A percentile compares a stretch with the other conserved stretches of the same genome.
These are phyloP conservation scores for Pimephales promelas DNA, from an alignment of 2,113 vertebrate genomes.

Conservation along the genomic window DNA sequence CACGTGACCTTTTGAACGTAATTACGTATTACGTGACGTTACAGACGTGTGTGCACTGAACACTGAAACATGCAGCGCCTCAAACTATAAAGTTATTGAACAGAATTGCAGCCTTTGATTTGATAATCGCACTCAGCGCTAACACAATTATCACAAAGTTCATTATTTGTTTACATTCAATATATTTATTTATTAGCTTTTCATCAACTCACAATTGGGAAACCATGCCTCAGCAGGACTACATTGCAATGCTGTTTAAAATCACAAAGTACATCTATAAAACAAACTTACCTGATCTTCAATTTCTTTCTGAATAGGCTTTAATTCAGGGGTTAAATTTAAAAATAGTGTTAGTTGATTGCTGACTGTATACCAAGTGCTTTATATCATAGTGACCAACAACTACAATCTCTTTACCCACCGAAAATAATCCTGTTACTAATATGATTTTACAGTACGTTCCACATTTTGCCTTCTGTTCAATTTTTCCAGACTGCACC, in stretches of 20 bases:
- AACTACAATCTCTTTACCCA: neutral
- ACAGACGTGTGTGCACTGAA: neutral
- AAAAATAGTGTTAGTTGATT: neutral
- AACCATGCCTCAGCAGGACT: neutral
- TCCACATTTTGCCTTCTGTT: slow-evolving; percentile 8
- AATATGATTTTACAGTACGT: neutral
- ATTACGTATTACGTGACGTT: too few species aligned
- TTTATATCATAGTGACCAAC: too few species aligned
- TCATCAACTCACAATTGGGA: neutral
- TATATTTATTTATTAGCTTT: neutral
- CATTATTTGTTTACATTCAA: neutral
- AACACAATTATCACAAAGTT: neutral
- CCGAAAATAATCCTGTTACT: neutral
- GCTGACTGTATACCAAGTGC: neutral
- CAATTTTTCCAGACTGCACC: neutral
- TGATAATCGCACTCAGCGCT: neutral
- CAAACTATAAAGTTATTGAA: neutral
- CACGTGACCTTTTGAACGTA: too few species aligned
- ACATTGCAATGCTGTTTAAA: neutral
- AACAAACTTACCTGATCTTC: too few species aligned
- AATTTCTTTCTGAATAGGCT: neutral
- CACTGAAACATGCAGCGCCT: neutral
- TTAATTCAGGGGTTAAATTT: neutral
- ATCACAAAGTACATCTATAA: neutral
- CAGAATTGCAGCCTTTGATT: neutral